Conservation (phyloP, 2,888 invertebrate genomes). For the Acronicta leporina region DNA sequence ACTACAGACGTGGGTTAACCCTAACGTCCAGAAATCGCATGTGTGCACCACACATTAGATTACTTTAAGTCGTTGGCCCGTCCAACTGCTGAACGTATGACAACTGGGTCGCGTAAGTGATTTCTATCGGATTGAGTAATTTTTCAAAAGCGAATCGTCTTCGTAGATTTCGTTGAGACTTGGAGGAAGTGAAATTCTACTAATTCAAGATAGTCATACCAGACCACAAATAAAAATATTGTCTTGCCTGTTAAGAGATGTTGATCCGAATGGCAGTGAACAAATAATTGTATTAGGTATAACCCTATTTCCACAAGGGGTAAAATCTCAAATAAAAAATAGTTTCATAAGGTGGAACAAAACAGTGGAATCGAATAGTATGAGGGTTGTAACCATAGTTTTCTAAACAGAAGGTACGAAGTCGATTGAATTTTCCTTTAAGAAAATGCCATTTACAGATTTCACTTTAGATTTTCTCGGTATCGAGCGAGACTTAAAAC, state of each 20-base stretch:
- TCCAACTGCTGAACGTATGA: constrained; percentile 29
- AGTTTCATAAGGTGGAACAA: too few relatives aligned
- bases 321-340: too few relatives aligned
- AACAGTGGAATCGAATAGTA: too few relatives aligned
- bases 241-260: too few relatives aligned
- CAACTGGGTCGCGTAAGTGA: constrained; percentile 34
- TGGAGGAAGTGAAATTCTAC: too few relatives aligned
- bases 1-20: constrained; percentile 26
- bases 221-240: too few relatives aligned
- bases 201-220: too few relatives aligned
- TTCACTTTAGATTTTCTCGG: background rate
- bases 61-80: constrained; percentile 39
- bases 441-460: background rate
- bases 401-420: background rate
- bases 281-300: too few relatives aligned
- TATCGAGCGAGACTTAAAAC: background rate
- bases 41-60: constrained; percentile 34
- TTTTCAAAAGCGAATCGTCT: constrained; percentile 9
- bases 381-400: background rate
- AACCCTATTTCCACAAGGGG: too few relatives aligned
- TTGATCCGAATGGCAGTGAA: too few relatives aligned
- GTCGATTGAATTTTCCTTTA: too few relatives aligned
- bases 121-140: constrained; percentile 35
- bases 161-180: background rate
- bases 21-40: constrained; percentile 16